Evolutionary conservation across 2,113 vertebrate genomes (phyloP).

Genomic region (Dendropsophus ebraccatus): DNA sequence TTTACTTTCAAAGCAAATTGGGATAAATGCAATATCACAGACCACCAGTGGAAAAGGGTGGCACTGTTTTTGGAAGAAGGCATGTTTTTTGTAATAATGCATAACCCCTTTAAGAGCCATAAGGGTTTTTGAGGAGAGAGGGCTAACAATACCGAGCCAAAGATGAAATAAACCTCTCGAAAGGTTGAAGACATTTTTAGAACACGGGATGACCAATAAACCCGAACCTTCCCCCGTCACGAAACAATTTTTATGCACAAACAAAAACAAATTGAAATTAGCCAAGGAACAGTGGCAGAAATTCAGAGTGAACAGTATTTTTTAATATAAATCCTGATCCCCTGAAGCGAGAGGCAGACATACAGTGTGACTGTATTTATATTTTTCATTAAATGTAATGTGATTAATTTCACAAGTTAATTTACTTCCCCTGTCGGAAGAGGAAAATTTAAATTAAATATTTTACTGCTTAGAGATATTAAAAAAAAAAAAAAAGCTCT

Average conservation of each 20-base stretch:
- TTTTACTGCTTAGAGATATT: constrained; percentile 70
- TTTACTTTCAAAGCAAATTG: too few relatives aligned
- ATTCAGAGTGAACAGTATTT: constrained; percentile 69
- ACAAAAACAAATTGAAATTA: constrained; percentile 74
- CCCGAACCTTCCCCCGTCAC: neutral
- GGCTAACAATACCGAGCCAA: neutral
- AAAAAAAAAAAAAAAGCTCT: constrained; percentile 60
- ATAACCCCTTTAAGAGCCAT: neutral
- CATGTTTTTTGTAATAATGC: neutral
- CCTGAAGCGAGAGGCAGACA: constrained; percentile 72
- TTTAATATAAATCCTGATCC: constrained; percentile 72
- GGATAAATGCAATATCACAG: neutral
- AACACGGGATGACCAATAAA: neutral
- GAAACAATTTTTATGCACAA: constrained; percentile 71
- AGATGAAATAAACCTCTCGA: neutral
- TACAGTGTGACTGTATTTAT: constrained; percentile 74
- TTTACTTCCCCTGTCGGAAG: constrained; percentile 71
- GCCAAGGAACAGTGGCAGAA: constrained; percentile 66
- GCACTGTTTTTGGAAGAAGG: neutral
- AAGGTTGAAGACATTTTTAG: neutral
- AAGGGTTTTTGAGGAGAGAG: neutral
- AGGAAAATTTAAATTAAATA: constrained; percentile 75
- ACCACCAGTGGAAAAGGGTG: neutral
- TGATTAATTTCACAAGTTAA: constrained; percentile 78
- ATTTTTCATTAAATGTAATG: constrained; percentile 79